Evolutionary conservation across 2,888 invertebrate genomes (phyloP).

Genomic region (Salticus scenicus): DNA sequence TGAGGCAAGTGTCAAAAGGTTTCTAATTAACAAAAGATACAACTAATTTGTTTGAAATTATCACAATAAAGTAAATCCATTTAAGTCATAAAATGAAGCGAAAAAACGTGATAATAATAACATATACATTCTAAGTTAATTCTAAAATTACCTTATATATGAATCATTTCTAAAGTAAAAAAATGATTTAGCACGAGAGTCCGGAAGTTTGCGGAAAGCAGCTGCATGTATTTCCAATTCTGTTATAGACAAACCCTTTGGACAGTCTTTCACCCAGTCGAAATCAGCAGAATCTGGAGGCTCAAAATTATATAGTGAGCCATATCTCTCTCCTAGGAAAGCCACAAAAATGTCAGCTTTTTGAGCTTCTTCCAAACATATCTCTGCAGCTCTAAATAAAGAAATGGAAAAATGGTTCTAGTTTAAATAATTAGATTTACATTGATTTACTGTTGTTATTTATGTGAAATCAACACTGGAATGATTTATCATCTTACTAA

Average conservation of each 20-base stretch:
- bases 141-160: constrained; percentile 70
- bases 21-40: too few species aligned
- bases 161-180: constrained; percentile 75
- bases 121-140: too few species aligned
- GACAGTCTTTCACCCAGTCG: constrained; percentile 75
- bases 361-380: constrained; percentile 76
- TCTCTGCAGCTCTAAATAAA: constrained; percentile 75
- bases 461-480: too few species aligned
- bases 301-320: constrained; percentile 75
- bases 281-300: constrained; percentile 74
- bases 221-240: constrained; percentile 76
- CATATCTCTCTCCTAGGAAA: constrained; percentile 77
- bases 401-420: neutral
- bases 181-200: constrained; percentile 74
- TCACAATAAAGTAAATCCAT: too few species aligned
- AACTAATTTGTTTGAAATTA: too few species aligned
- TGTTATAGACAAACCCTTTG: constrained; percentile 76
- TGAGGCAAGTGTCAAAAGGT: too few species aligned
- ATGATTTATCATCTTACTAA: too few species aligned
- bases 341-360: constrained; percentile 77
- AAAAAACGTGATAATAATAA: too few species aligned
- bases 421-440: too few species aligned
- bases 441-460: too few species aligned
- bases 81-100: too few species aligned
- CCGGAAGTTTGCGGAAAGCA: constrained; percentile 73